Evolutionary conservation across 2,113 vertebrate species (phyloP).

Genomic region (Sturnus vulgaris): DNA sequence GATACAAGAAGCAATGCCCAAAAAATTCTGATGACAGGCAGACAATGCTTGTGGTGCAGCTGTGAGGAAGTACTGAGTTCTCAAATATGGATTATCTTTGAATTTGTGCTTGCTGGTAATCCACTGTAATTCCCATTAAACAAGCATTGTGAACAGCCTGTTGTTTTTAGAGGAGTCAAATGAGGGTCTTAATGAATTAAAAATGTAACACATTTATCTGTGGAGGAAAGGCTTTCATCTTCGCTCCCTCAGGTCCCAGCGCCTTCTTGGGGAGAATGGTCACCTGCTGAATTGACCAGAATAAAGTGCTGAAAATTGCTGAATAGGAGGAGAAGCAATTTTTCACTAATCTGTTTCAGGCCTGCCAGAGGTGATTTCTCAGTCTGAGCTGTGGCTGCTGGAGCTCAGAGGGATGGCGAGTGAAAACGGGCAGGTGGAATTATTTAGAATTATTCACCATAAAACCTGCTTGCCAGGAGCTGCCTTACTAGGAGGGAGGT

Average conservation of each 20-base stretch:
- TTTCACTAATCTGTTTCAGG: neutral
- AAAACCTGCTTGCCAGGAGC: neutral
- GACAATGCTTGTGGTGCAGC: neutral
- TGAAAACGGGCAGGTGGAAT: neutral
- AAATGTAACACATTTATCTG: neutral
- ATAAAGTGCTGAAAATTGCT: slow-evolving; percentile 21
- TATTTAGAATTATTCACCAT: neutral
- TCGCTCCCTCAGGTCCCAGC: neutral
- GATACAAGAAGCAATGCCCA: neutral
- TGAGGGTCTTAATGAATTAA: neutral
- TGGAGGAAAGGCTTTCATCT: neutral
- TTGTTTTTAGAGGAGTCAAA: neutral
- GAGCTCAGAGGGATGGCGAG: neutral
- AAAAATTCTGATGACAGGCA: neutral
- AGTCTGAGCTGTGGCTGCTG: neutral
- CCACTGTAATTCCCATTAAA: neutral
- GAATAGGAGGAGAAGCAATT: neutral
- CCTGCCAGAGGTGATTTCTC: neutral
- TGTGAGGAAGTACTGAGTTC: neutral
- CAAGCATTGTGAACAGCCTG: neutral
- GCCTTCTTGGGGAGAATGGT: neutral
- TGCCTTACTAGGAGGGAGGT: neutral
- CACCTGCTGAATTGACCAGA: slow-evolving; percentile 18
- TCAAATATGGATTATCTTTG: neutral
- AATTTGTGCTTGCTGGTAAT: neutral